Base-by-base conservation (phyloP, 2,888 invertebrate genomes). In the Phlogophora meticulosa region DNA sequence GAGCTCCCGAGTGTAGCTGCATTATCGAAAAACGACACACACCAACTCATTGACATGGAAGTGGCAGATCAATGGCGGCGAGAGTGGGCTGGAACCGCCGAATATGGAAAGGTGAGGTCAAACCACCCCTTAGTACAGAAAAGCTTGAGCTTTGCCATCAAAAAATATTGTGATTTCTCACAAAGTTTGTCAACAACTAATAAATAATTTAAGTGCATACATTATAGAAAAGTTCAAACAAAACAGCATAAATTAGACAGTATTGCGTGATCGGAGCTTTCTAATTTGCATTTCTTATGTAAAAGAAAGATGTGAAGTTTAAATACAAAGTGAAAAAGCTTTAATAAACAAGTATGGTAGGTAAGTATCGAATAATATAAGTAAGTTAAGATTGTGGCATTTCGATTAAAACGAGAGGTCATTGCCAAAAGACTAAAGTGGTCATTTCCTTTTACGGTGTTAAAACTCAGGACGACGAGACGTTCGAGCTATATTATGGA, bases 51-150 rank as follows among this genome's bases (percentile, higher is more conserved):
- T 80, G 86, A 88, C 80, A 95, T 95, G 95, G 95, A 95, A 91
- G 91, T 95, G 80, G 95, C 94, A 82, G 94, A 93, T 87, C 95
- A 94, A 89, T 95, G 95, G 95, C 93, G 93, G 81, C 90, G 93
- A 86, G 91, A 95, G 91, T 95, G 95, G 95, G 92, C 95, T 78
- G 95, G 95, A 76, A 91, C 93, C 55, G 95, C 95, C 82, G 95
- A 95, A 89, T 95, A 93, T 89, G 95, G 95, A 83, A 94, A 95
- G 91, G 95, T 95, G 83, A 92, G 90, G 78, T 77, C 83, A 74
- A 70, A 78, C 80, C 77, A 61, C 81, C 76, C 74, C 49, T 46
- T 24, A 20, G 36, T 45, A 60, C 38, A 45, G 49, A 46, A 36
- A 48, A 49, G 38, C 28, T 40, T 9, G 22, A 66, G 60, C 43